Percentiles rank a stretch among this genome's conserved stretches.
Evolutionary conservation across 2,113 vertebrate species (phyloP).

Genomic region (Proterorhinus semilunaris): DNA sequence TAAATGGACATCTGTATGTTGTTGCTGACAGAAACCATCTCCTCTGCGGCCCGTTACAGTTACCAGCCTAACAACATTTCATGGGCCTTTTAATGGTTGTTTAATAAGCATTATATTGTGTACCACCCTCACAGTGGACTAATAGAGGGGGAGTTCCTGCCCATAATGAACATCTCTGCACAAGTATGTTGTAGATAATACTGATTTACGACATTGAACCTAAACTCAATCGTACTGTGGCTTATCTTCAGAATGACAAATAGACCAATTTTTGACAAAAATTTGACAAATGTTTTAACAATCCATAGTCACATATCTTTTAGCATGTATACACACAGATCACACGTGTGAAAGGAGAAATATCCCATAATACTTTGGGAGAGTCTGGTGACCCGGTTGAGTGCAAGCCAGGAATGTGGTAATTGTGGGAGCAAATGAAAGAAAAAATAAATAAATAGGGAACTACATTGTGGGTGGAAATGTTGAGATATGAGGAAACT

Average conservation of each 20-base stretch:
- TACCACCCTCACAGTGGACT: constrained; percentile 2
- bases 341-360: constrained; percentile 16
- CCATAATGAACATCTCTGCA: too few relatives aligned
- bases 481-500: constrained; percentile 10
- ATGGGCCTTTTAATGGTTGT: constrained; percentile 6
- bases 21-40: constrained; percentile 4
- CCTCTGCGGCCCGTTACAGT: constrained; percentile 26
- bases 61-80: constrained; percentile 6
- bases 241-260: constrained; percentile 28
- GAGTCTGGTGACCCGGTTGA: neutral
- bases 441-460: constrained; percentile 9
- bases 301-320: neutral
- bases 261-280: constrained; percentile 16
- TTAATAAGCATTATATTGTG: constrained; percentile 3
- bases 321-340: neutral
- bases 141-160: constrained; percentile 5
- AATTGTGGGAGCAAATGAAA: constrained; percentile 46
- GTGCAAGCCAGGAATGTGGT: constrained; percentile 29
- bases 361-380: constrained; percentile 39
- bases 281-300: constrained; percentile 10
- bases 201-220: too few relatives aligned
- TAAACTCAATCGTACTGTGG: neutral
- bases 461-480: constrained; percentile 12
- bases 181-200: too few relatives aligned
- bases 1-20: constrained; percentile 15